Evolutionary conservation across 2,113 vertebrate genomes (phyloP), one percentile per base, ranked within the genome.

Genomic region (Gymnogyps californianus): DNA sequence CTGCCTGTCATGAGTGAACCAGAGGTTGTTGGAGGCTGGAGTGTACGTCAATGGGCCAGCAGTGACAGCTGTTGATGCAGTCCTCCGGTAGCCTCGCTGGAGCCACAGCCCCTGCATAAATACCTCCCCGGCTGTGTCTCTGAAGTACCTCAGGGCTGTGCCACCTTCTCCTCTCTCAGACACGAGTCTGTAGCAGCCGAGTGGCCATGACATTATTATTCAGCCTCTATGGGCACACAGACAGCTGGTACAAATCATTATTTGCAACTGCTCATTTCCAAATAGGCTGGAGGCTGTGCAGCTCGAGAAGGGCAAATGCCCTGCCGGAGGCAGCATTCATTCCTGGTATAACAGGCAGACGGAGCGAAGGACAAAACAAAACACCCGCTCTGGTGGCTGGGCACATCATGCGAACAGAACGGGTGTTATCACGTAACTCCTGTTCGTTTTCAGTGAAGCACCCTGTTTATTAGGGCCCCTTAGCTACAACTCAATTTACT

Each of bases 301-400:
- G 94, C 77, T 71, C 2, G 11, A 59, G 86, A 71, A 87, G 65
- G 36, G 74, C 80, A 79, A 89, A 67, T 17, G 77, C 86, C 70
- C 46, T 0, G 0, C 88, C 5, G 1, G 46, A 78, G 85, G 87
- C 90, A 46, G 25, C 0, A 0, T 57, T 47, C 24, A 6, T 44
- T 65, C 49, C 74, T 12, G 7, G 46, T 86, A 47, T 28, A 64
- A 67, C 69, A 38, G 44, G 83, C 79, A 64, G 76, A 61, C 2
- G 4, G 70, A 79, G 36, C 13, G 7, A 82, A 96, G 89, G 87
- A 69, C 89, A 77, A 72, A 87, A 66, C 42, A 22, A 44, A 91
- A 80, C 54, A n/a, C 54, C 36, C 38, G 1, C 62, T 40, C 31
- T 11, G 54, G 38, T 47, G 57, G 34, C 32, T 25, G 52, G 52